These are phyloP conservation scores for Phylloscopus whistleri DNA, from an alignment of 2,113 vertebrate species.

Conservation along the genomic window DNA sequence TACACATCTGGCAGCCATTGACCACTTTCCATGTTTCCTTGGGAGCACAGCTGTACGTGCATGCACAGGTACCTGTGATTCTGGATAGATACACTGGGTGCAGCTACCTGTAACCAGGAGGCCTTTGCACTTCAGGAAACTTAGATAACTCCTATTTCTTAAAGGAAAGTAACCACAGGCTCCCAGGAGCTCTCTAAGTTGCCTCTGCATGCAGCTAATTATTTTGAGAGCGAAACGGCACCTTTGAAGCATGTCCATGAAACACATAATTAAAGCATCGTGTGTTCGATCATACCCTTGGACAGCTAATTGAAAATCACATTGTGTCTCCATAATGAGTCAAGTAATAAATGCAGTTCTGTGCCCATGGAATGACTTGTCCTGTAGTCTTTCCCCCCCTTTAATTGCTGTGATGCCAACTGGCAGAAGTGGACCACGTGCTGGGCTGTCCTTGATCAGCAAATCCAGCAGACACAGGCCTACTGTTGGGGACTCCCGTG, in stretches of 20 bases:
- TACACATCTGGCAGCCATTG: background rate
- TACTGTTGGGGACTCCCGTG: background rate
- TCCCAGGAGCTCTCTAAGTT: background rate
- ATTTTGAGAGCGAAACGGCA: conserved; percentile 34
- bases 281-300: background rate
- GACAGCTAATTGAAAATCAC: conserved; percentile 59
- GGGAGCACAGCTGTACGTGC: background rate
- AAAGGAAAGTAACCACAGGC: background rate
- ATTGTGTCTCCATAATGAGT: conserved; percentile 48
- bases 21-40: background rate
- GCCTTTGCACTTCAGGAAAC: background rate
- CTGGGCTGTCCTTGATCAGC: conserved; percentile 52
- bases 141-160: background rate
- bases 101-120: background rate
- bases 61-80: background rate
- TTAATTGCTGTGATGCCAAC: conserved; percentile 29
- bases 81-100: background rate
- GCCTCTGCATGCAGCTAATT: conserved; percentile 27
- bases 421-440: background rate
- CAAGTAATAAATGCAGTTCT: conserved; percentile 44
- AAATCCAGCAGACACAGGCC: background rate
- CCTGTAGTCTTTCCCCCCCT: background rate
- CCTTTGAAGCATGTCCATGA: conserved; percentile 55
- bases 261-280: conserved; percentile 59
- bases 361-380: background rate